Evolutionary conservation across 2,888 invertebrate species (phyloP).

Genomic region (Polydesmus complanatus): DNA sequence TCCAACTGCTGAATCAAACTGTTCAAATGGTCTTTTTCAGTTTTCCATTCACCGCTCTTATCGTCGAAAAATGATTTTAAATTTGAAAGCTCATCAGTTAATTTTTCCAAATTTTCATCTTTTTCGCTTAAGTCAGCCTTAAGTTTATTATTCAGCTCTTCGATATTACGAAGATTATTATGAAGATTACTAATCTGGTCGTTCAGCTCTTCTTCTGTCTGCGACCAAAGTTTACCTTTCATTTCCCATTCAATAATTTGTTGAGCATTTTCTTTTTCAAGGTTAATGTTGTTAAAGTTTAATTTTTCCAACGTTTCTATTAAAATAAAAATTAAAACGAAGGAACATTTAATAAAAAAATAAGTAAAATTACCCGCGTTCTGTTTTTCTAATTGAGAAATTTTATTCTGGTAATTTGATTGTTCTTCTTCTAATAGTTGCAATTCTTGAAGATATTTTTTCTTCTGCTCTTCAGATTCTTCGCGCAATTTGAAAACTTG

Average conservation of each 20-base stretch:
- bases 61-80: conserved; percentile 58
- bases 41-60: conserved; percentile 49
- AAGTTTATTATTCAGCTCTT: background rate
- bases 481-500: conserved; percentile 38
- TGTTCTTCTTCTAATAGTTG: conserved; percentile 22
- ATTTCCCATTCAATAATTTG: background rate
- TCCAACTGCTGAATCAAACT: conserved; percentile 10
- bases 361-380: background rate
- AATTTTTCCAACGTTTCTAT: background rate
- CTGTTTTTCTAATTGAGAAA: background rate
- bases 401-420: conserved; percentile 21
- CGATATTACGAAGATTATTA: background rate
- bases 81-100: conserved; percentile 31
- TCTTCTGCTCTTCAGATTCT: conserved; percentile 18
- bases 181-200: background rate
- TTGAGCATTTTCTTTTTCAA: background rate
- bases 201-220: background rate
- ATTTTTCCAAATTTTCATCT: conserved; percentile 11
- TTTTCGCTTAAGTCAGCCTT: background rate
- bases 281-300: background rate
- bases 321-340: background rate
- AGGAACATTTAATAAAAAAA: background rate
- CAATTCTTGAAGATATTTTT: conserved; percentile 12
- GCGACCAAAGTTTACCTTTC: background rate
- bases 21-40: conserved; percentile 22